phyloP scores from a whole-genome alignment of 1,140 invertebrate genomes.

The Pteromalus puparum region DNA sequence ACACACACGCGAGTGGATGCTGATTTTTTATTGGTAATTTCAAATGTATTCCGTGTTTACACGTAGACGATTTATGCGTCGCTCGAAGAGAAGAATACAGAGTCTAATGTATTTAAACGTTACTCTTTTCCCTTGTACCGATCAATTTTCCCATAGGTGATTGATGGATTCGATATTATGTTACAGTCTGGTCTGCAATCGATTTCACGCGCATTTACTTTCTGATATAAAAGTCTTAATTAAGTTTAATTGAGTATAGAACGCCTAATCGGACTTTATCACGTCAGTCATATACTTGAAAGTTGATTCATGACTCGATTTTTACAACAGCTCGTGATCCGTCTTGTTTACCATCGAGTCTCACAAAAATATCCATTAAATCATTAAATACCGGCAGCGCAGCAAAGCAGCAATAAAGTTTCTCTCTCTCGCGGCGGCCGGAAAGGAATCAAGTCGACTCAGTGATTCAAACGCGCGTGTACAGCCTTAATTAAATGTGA shows the following conservation, averaged over 20 bases:
- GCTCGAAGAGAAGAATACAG: not conserved
- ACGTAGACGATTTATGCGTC: not conserved
- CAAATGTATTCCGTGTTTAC: not conserved
- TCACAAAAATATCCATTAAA: not conserved
- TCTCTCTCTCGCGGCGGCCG: not conserved
- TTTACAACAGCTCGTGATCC: not conserved
- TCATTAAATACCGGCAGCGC: not conserved
- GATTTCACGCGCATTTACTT: too few species aligned
- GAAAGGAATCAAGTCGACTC: not conserved
- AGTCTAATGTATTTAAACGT: not conserved
- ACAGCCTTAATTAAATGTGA: slow-evolving; percentile 1
- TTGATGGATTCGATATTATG: too few species aligned
- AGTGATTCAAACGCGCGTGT: not conserved
- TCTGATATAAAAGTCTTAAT: not conserved
- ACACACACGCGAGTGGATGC: not conserved
- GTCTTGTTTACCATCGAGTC: not conserved
- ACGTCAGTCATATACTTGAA: not conserved
- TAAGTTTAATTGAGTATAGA: not conserved
- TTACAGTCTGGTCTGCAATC: too few species aligned
- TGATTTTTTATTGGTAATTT: not conserved
- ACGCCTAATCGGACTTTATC: not conserved
- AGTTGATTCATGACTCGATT: not conserved
- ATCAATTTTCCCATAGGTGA: too few species aligned
- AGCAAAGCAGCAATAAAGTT: not conserved
- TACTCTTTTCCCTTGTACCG: not conserved